These are phyloP conservation scores for Geotrupes spiniger DNA, from an alignment of 2,888 invertebrate genomes.

Conservation along the genomic window DNA sequence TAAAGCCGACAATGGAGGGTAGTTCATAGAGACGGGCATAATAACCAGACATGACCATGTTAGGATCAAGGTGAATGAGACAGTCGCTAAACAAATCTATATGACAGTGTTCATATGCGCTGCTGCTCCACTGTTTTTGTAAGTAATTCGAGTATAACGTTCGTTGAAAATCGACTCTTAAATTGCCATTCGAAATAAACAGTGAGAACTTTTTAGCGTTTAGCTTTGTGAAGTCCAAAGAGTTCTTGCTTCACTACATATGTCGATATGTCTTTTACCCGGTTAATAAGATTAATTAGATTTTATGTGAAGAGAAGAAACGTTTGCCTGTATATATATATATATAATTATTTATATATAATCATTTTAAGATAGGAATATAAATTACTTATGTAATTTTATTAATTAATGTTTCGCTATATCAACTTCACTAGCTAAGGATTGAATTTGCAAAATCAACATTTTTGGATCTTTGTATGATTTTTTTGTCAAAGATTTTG, in stretches of 20 bases:
- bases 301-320: background rate
- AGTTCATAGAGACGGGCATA: conserved; percentile 26
- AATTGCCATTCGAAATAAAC: background rate
- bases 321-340: background rate
- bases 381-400: too few relatives aligned
- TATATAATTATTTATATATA: too few relatives aligned
- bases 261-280: conserved; percentile 3
- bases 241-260: background rate
- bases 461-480: too few relatives aligned
- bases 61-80: conserved; percentile 12
- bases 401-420: too few relatives aligned
- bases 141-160: too few relatives aligned
- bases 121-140: background rate
- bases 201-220: background rate
- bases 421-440: too few relatives aligned
- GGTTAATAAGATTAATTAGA: background rate
- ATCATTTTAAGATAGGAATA: too few relatives aligned
- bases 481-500: too few relatives aligned
- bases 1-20: conserved; percentile 28
- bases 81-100: conserved; percentile 11
- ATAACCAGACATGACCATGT: conserved; percentile 26
- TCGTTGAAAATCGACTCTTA: background rate
- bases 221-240: background rate
- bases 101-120: conserved; percentile 6
- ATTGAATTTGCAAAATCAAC: too few relatives aligned